phyloP scores from a whole-genome alignment of 2,888 invertebrate genomes.

The Torymus texanus region DNA sequence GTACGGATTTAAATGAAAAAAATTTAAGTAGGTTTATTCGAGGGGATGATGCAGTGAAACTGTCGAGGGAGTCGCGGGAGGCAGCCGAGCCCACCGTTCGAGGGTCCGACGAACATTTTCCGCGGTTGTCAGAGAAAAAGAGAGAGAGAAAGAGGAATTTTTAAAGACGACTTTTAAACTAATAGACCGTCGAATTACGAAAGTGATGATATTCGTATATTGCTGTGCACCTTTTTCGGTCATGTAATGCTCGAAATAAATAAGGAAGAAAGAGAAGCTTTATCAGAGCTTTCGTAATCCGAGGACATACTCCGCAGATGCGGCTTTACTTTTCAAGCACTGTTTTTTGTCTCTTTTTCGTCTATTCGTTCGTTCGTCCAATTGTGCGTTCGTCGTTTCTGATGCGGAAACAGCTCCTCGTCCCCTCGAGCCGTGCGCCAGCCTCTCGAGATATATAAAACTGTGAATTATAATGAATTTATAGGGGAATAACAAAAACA shows the following conservation, averaged over 20 bases:
- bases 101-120: slow-evolving; percentile 39
- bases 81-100: slow-evolving; percentile 30
- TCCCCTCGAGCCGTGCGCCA: slow-evolving; percentile 32
- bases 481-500: slow-evolving; percentile 1
- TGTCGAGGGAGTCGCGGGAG: slow-evolving; percentile 46
- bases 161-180: slow-evolving; percentile 24
- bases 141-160: slow-evolving; percentile 5
- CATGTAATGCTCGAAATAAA: slow-evolving; percentile 13
- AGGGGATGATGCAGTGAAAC: slow-evolving; percentile 52
- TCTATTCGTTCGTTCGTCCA: slow-evolving; percentile 22
- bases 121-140: slow-evolving; percentile 18
- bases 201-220: background rate
- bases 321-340: slow-evolving; percentile 33
- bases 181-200: slow-evolving; percentile 6
- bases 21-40: slow-evolving; percentile 52
- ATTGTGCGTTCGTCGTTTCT: background rate
- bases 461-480: slow-evolving; percentile 45
- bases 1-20: slow-evolving; percentile 49
- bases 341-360: slow-evolving; percentile 11
- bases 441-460: slow-evolving; percentile 19
- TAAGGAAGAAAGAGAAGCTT: background rate
- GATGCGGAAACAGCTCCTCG: slow-evolving; percentile 7
- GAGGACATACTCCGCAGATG: background rate
- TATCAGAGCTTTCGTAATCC: slow-evolving; percentile 20
- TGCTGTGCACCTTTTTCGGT: background rate